Base-by-base conservation (phyloP, 2,797 vertebrate genomes). In the Denticeps clupeoides region DNA sequence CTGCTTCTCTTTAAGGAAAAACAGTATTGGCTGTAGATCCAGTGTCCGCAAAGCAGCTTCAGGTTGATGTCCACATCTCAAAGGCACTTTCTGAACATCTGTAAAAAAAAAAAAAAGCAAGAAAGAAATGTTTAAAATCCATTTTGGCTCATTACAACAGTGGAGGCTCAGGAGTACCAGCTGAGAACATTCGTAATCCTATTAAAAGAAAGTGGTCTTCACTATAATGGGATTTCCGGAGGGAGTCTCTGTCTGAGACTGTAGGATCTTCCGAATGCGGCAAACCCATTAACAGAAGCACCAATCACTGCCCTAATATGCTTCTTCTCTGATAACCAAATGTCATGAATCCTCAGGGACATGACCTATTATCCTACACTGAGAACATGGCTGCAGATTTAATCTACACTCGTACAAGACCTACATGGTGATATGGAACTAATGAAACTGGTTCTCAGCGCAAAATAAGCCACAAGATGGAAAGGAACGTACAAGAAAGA, bases 11-110 rank as follows among this genome's bases (percentile, higher is more conserved):
- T 35, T 38, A 35, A 38, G 18, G 35, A 11, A 21, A 21, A 21
- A 35, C 16, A 38, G 18, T 21, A 35, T 35, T 38, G 35, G 35
- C 35, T 9, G 38, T 5, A 38, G 35, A 38, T 38, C 35, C 35
- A 38, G 38, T 38, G 35, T 16, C 35, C 35, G 10, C 35, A 9
- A 18, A 19, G 35, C 16, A 38, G 35, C 18, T 35, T 38, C 10
- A 18, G 33, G 15, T 10, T 19, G 19, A 33, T 16, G 19, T 33
- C 19, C 35, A 35, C 35, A 38, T 21, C 18, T 5, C 35, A 19
- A 38, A 38, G 35, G 35, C 35, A 38, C 35, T 38, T 38, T 38
- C 35, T 38, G 18, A 38, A 38, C 35, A 38, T 38, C 35, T 38
- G 35, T 38, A 35, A 38, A 38, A 35, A 38, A 35, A 7, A 11